Conservation (phyloP, 2,113 vertebrate species). For the Cheirogaleus medius region DNA sequence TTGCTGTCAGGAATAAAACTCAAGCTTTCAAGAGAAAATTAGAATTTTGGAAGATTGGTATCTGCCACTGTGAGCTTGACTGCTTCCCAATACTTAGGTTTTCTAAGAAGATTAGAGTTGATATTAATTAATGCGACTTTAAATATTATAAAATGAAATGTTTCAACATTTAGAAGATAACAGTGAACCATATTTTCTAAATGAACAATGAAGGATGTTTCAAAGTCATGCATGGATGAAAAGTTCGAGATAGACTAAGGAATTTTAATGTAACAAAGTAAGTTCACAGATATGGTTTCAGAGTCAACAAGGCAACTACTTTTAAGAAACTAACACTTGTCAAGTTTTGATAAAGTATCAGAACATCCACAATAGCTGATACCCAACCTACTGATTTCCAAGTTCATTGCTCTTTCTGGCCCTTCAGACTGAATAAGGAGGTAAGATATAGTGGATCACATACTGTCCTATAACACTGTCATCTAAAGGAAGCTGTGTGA, state of each 20-base stretch:
- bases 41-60: conserved; percentile 2
- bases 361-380: background rate
- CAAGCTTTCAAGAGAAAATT: conserved; percentile 1
- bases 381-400: background rate
- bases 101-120: background rate
- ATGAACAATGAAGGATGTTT: background rate
- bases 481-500: background rate
- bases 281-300: background rate
- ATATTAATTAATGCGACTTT: background rate
- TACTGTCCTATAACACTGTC: background rate
- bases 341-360: conserved; percentile 28
- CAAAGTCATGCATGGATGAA: background rate
- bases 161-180: conserved; percentile 35
- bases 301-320: background rate
- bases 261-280: background rate
- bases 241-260: background rate
- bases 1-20: conserved; percentile 27
- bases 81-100: background rate
- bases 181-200: background rate
- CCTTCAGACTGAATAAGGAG: background rate
- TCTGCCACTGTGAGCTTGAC: background rate
- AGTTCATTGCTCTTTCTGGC: background rate
- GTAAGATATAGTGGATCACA: background rate
- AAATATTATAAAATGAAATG: conserved; percentile 7
- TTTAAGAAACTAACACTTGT: background rate